Base-by-base conservation (phyloP, 2,888 invertebrate species). In the Cheilosia urbana region DNA sequence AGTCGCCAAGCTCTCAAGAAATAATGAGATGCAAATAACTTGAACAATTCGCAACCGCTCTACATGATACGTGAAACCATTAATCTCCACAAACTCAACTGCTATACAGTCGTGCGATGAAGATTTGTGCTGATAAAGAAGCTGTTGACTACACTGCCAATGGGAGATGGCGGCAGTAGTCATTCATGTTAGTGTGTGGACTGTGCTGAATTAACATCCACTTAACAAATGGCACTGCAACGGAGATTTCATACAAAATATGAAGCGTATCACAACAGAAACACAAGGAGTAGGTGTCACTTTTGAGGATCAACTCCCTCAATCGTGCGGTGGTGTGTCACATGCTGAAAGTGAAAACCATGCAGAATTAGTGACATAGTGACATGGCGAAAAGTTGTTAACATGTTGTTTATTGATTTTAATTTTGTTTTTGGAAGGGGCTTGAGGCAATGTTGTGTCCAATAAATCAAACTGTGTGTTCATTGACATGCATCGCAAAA, bases 11-110 rank as follows among this genome's bases (percentile, higher is more conserved):
- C 62, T 65, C 69, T 84, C 24, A 65, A 66, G 55, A 76, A 71
- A 71, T 80, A 84, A 84, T 79, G 80, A 79, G 84, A 84, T 80
- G 84, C 84, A 84, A 84, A 80, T 75, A 80, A 80, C 80, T 75
- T 84, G 80, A 80, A 75, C 66, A 84, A 84, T 75, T 71, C 75
- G 65, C 80, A 75, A 57, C 62, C 42, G 55, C 72, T 78, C 55
- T 40, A 66, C 63, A 76, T 77, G 68, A 75, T 30, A 53, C 53
- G 53, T 65, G 65, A 63, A 58, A 57, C 21, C 62, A 55, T 75
- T 57, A 51, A 34, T 37, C 51, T 68, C 60, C 49, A 51, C 58
- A 58, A 45, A n/a, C 24, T 24, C 51, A 51, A 15, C 51, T 13
- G 37, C 37, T 47, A 17, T 17, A 17, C 9, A 21, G 24, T 15